Percentiles rank a stretch among this genome's conserved stretches.
phyloP scores from a whole-genome alignment of 2,888 invertebrate genomes.

The Seira musarum region DNA sequence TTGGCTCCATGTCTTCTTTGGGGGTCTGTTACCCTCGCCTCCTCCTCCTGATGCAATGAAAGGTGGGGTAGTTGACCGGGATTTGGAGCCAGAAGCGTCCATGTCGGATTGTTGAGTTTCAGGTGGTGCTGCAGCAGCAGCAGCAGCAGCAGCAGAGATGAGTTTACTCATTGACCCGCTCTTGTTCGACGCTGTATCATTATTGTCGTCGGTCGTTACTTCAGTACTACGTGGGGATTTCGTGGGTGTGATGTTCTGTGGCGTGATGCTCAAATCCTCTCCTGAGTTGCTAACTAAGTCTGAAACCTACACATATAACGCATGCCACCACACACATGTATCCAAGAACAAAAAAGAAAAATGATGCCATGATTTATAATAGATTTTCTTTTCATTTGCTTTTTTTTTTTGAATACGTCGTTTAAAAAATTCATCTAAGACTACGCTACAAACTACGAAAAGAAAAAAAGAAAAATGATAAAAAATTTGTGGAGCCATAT shows the following conservation, averaged over 20 bases:
- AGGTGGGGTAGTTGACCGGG: constrained; percentile 60
- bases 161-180: constrained; percentile 59
- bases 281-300: constrained; percentile 64
- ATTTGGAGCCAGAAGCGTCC: constrained; percentile 43
- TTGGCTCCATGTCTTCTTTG: constrained; percentile 61
- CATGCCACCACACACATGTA: constrained; percentile 7
- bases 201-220: constrained; percentile 10
- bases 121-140: no score
- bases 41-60: neutral
- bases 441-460: neutral
- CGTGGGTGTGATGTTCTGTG: constrained; percentile 63
- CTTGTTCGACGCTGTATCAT: constrained; percentile 23
- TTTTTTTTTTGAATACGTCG: neutral
- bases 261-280: constrained; percentile 54
- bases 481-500: neutral
- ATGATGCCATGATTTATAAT: neutral
- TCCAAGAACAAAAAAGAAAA: constrained; percentile 8
- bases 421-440: constrained; percentile 5
- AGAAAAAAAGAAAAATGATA: neutral
- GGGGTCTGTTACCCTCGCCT: constrained; percentile 16
- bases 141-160: no score
- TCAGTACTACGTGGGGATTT: constrained; percentile 15
- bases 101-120: no score
- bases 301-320: constrained; percentile 56
- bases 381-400: neutral